Evolutionary conservation across 2,113 vertebrate genomes (phyloP).

Genomic region (Tyto alba): DNA sequence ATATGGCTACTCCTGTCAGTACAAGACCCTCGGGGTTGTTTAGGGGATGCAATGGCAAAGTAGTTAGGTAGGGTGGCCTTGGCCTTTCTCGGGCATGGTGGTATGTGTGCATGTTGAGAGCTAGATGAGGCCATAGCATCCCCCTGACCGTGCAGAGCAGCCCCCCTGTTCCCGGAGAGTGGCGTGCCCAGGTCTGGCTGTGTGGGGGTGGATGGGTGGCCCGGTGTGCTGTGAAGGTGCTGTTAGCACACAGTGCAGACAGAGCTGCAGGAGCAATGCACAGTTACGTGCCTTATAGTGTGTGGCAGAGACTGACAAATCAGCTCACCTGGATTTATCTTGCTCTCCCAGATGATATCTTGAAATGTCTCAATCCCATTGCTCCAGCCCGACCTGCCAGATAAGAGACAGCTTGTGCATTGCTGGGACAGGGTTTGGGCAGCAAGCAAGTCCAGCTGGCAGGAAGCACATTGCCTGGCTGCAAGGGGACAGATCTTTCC

Average conservation of each 20-base stretch:
- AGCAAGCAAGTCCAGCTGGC: not conserved
- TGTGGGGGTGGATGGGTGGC: not conserved
- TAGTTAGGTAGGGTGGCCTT: not conserved
- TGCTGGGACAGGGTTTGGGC: not conserved
- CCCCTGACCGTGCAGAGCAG: not conserved
- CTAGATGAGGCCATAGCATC: not conserved
- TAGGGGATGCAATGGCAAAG: not conserved
- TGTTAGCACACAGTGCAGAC: accelerated
- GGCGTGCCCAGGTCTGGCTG: not conserved
- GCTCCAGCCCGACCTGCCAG: not conserved
- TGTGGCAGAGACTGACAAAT: not conserved
- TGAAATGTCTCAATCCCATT: not conserved
- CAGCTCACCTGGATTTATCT: not conserved
- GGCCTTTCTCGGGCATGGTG: accelerated
- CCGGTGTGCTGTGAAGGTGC: not conserved
- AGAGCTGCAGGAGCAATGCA: not conserved
- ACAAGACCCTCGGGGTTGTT: not conserved
- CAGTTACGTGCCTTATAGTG: accelerated
- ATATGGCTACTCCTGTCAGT: not conserved
- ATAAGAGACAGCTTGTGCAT: not conserved
- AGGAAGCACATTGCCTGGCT: not conserved
- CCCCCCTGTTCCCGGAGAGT: not conserved
- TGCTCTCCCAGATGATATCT: not conserved
- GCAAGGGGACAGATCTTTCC: not conserved
- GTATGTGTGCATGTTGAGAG: not conserved